These are phyloP conservation scores for Dendrocincla fuliginosa DNA, from an alignment of 2,797 vertebrate species.

Conservation along the genomic window DNA sequence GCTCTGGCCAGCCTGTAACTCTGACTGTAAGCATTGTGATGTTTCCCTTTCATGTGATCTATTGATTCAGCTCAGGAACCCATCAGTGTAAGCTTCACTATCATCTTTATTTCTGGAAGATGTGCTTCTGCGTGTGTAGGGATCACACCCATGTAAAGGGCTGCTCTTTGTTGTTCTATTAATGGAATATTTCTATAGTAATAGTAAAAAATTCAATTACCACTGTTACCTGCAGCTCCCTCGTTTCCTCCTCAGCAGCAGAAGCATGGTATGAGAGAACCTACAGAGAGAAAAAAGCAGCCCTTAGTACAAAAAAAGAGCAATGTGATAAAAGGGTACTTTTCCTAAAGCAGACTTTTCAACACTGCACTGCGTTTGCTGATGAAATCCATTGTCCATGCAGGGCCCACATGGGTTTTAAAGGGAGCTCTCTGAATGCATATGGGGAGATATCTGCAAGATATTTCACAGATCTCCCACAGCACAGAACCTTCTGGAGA, in stretches of 20 bases:
- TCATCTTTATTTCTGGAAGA: neutral
- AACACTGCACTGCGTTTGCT: neutral
- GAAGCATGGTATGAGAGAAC: slow-evolving; percentile 95
- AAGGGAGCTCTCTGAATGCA: neutral
- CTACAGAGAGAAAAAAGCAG: slow-evolving; percentile 62
- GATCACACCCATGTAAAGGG: neutral
- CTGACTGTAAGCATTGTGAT: neutral
- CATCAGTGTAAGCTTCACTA: neutral
- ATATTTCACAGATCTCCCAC: neutral
- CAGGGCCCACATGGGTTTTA: neutral
- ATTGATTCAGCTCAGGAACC: neutral
- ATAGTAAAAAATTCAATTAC: slow-evolving; percentile 79
- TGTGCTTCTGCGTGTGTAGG: neutral
- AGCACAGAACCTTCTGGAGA: neutral
- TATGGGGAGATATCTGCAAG: neutral
- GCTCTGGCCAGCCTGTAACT: neutral
- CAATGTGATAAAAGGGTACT: neutral
- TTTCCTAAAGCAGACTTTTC: neutral
- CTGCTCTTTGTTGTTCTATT: neutral
- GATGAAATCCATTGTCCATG: neutral
- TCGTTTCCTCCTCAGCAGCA: slow-evolving; percentile 90
- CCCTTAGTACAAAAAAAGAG: neutral
- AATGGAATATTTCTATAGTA: neutral
- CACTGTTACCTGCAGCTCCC: slow-evolving; percentile 92
- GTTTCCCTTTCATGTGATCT: neutral